These are phyloP conservation scores for Ciconia stormi DNA, from an alignment of 2,113 vertebrate genomes.

Conservation along the genomic window DNA sequence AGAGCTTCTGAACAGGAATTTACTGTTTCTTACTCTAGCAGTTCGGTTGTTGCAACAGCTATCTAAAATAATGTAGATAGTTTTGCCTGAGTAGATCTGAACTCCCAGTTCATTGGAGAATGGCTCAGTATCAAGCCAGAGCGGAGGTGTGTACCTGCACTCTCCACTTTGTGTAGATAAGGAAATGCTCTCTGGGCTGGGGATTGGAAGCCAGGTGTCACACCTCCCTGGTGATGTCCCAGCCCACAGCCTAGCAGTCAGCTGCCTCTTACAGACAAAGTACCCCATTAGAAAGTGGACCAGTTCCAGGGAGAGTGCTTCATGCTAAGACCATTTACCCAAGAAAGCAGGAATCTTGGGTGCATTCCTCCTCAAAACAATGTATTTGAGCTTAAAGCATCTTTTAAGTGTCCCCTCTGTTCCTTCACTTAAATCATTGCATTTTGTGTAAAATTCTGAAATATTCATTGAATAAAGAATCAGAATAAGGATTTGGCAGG, in stretches of 20 bases:
- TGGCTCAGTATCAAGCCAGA: not conserved
- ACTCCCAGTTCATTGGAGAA: not conserved
- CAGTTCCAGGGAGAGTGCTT: not conserved
- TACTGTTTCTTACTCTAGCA: not conserved
- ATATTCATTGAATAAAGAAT: not conserved
- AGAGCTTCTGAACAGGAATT: not conserved
- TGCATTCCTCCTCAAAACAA: not conserved
- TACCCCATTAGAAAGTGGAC: not conserved
- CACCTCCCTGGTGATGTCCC: not conserved
- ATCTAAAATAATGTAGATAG: not conserved
- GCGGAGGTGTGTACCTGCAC: not conserved
- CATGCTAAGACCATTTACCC: not conserved
- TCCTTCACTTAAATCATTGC: not conserved
- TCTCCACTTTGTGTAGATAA: not conserved
- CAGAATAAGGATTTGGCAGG: not conserved
- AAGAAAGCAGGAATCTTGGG: not conserved
- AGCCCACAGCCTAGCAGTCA: not conserved
- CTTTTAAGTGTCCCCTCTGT: not conserved
- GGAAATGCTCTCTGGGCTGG: not conserved
- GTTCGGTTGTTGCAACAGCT: not conserved
- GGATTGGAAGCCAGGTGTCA: not conserved
- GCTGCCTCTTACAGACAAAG: rapidly evolving
- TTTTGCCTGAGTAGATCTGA: not conserved
- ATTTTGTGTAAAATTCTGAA: not conserved
- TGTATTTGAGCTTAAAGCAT: not conserved